Conservation (phyloP, 2,113 vertebrate species). For the Equus quagga region DNA sequence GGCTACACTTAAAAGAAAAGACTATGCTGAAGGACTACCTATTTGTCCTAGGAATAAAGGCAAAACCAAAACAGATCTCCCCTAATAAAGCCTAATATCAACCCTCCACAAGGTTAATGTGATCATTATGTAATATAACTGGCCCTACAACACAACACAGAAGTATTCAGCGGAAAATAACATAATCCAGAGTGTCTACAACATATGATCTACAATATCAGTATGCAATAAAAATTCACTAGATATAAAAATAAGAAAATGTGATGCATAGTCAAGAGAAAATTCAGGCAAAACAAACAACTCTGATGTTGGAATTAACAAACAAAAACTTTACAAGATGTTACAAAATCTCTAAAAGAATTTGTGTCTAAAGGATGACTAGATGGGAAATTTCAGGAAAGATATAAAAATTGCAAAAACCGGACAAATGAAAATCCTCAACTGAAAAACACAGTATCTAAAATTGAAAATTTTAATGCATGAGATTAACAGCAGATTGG, state of each 20-base stretch:
- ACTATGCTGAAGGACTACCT: not conserved
- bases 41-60: not conserved
- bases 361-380: not conserved
- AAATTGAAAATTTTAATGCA: not conserved
- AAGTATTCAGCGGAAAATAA: not conserved
- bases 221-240: not conserved
- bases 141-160: not conserved
- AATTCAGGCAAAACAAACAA: not conserved
- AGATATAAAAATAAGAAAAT: not conserved
- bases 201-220: not conserved
- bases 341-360: not conserved
- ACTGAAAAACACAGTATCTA: not conserved
- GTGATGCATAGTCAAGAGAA: not conserved
- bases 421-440: not conserved
- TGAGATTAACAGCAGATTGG: not conserved
- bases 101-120: not conserved
- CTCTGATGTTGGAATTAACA: not conserved
- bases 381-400: not conserved
- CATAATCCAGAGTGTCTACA: not conserved
- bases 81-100: not conserved
- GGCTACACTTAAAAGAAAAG: not conserved
- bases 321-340: not conserved
- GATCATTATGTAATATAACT: not conserved
- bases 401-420: not conserved
- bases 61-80: not conserved